Percentiles rank a stretch among this genome's conserved stretches.
Evolutionary conservation across 2,888 invertebrate genomes (phyloP).

Genomic region (Drosophila parthenogenetica): DNA sequence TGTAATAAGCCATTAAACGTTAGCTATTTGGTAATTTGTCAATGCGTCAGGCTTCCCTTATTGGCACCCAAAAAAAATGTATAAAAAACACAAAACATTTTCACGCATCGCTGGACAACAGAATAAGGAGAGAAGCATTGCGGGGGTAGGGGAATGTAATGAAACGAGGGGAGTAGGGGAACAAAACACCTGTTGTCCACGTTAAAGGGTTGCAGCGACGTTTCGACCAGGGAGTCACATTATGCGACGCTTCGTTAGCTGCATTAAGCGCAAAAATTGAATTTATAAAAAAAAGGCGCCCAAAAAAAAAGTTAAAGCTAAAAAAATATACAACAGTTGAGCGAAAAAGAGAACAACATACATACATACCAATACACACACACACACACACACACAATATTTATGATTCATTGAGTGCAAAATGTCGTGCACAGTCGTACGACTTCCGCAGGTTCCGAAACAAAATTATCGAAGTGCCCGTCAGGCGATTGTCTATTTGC

Average conservation of each 20-base stretch:
- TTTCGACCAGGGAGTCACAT: conserved; percentile 1
- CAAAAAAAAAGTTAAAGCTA: conserved; percentile 4
- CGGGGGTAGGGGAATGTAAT: neutral
- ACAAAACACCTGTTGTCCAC: conserved; percentile 66
- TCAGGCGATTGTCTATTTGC: conserved; percentile 31
- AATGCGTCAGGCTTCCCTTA: conserved; percentile 46
- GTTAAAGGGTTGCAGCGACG: conserved; percentile 21
- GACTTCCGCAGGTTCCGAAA: conserved; percentile 60
- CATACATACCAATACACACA: conserved; percentile 1
- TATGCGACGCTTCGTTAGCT: conserved; percentile 62
- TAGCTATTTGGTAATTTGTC: conserved; percentile 29
- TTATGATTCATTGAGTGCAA: conserved; percentile 73
- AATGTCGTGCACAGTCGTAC: conserved; percentile 59
- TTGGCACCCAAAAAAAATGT: conserved; percentile 23
- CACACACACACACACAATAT: conserved; percentile 30
- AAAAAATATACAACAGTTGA: conserved; percentile 14
- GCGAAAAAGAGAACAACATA: neutral
- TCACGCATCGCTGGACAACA: conserved; percentile 56
- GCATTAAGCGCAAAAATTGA: conserved; percentile 64
- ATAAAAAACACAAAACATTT: conserved; percentile 31
- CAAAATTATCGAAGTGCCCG: conserved; percentile 40
- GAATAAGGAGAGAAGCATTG: conserved; percentile 26
- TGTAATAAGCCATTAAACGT: neutral
- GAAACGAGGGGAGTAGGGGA: neutral
- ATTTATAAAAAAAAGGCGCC: conserved; percentile 25